Conservation (phyloP, 2,888 invertebrate genomes). For the Epiperipatus broadwayi region DNA sequence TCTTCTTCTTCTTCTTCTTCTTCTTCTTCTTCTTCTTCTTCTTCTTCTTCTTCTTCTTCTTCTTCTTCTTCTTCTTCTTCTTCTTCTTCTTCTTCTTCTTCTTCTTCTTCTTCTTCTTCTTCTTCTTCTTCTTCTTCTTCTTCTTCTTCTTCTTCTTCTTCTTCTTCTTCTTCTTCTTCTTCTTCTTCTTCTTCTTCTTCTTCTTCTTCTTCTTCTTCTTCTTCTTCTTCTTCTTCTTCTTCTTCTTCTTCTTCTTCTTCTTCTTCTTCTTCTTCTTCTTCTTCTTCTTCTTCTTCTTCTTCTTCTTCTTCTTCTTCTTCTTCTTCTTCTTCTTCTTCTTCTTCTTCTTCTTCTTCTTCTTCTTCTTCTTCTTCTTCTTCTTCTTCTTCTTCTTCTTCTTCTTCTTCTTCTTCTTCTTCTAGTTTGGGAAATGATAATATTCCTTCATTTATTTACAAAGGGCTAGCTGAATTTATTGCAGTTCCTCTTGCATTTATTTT, state of each 20-base stretch:
- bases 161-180: conserved; percentile 5
- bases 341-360: conserved; percentile 5
- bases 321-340: conserved; percentile 1
- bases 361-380: conserved; percentile 3
- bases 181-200: conserved; percentile 3
- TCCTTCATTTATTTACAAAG: no score
- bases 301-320: conserved; percentile 3
- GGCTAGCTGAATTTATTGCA: no score
- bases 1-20: conserved; percentile 3
- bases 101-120: conserved; percentile 5
- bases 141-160: conserved; percentile 1
- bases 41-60: conserved; percentile 5
- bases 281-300: conserved; percentile 5
- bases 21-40: conserved; percentile 1
- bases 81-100: conserved; percentile 1
- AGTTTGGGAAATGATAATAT: no score
- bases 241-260: conserved; percentile 3
- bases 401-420: conserved; percentile 5
- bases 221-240: conserved; percentile 5
- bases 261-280: conserved; percentile 1
- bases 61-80: conserved; percentile 3
- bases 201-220: conserved; percentile 1
- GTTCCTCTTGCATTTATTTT: no score
- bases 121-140: conserved; percentile 3
- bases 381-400: conserved; percentile 1